Base-by-base conservation (phyloP, 2,113 vertebrate genomes). In the Trachemys scripta region DNA sequence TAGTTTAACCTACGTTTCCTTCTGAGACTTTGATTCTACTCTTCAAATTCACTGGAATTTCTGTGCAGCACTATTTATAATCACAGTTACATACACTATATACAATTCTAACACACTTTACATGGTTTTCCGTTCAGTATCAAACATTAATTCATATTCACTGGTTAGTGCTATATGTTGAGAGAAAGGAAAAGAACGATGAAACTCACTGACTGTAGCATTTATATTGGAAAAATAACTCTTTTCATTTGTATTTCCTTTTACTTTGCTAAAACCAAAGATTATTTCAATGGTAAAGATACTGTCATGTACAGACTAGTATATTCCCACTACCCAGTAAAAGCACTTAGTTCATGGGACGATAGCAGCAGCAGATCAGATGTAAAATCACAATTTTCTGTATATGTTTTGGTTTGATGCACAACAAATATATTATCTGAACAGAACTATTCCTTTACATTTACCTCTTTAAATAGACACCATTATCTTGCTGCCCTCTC, bases 1-100 rank as follows among this genome's bases (percentile, higher is more conserved):
- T 16, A 69, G 42, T 22, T 49, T 9, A 90, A 69, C 80, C 12
- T 12, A 87, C 4, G 31, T 45, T 50, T 42, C 42, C 17, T 90
- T 96, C 90, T 25, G 51, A 86, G 27, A 22, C 88, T 91, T 82
- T 90, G 56, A 57, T 76, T 78, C 88, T 17, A 87, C 78, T 65
- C 82, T 92, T 56, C 53, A 82, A 17, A 53, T 10, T 80, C 59
- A 81, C 0, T 69, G 45, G 24, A 22, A 69, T 91, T 88, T 92
- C 22, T 65, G 22, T 10, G 53, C 24, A 42, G 22, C 24, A 69
- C 31, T 54, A 57, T 45, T 87, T 91, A 35, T n/a, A 92, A 79
- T 11, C 50, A 51, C 20, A 11, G 8, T 54, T 86, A 57, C 1
- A 76, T 42, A 54, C 22, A 87, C 1, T 47, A 42, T 50, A 16